These are phyloP conservation scores for Enteromius argenteus DNA, from an alignment of 2,797 vertebrate species.

Conservation along the genomic window DNA sequence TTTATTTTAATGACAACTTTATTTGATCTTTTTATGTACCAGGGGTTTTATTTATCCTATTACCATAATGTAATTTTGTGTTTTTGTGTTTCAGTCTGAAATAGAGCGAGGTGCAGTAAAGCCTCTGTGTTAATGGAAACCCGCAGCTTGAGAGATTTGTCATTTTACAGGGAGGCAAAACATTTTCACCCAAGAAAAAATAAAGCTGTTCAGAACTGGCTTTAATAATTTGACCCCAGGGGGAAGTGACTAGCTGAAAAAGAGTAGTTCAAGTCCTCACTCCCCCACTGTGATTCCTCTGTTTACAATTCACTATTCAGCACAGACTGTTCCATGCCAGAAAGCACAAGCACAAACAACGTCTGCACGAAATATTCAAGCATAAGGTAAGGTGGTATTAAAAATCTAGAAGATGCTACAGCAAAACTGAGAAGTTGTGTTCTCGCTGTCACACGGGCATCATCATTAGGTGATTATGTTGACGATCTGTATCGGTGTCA, in stretches of 20 bases:
- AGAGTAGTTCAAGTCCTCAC: not conserved
- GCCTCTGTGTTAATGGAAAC: not conserved
- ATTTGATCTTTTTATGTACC: not conserved
- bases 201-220: not conserved
- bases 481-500: slow-evolving; percentile 9
- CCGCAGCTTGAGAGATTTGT: not conserved
- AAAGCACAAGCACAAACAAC: not conserved
- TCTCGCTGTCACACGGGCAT: slow-evolving; percentile 4
- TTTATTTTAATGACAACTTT: not conserved
- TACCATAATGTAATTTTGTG: not conserved
- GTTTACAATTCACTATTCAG: slow-evolving; percentile 1
- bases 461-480: slow-evolving; percentile 35
- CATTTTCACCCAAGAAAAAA: not conserved
- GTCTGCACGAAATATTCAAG: slow-evolving; percentile 14
- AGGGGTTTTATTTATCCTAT: not conserved
- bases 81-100: not conserved
- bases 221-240: slow-evolving; percentile 20
- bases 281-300: not conserved
- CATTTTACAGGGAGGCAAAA: slow-evolving; percentile 6
- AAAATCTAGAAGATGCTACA: not conserved
- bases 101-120: not conserved
- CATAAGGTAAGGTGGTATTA: not conserved
- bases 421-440: slow-evolving; percentile 10
- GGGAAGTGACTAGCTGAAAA: not conserved
- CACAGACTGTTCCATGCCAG: not conserved